Evolutionary conservation across 2,888 invertebrate species (phyloP).

Genomic region (Allolobophora icterica): DNA sequence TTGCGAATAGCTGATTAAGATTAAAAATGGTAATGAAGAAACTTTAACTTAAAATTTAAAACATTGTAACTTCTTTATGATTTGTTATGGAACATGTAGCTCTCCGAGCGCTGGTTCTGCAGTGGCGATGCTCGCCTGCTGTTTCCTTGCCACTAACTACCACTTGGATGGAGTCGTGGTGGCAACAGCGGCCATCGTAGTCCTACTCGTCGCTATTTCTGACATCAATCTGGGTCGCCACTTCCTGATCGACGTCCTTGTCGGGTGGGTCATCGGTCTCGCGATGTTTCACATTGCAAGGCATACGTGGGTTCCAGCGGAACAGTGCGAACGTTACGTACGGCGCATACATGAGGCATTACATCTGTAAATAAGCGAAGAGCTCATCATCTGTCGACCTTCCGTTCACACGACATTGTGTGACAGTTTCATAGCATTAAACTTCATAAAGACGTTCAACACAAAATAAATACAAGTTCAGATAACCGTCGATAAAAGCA

Average conservation of each 20-base stretch:
- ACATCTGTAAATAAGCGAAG: background rate
- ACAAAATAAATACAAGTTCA: background rate
- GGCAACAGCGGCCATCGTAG: background rate
- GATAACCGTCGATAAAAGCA: background rate
- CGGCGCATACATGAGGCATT: background rate
- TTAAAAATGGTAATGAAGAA: too few relatives aligned
- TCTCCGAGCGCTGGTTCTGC: background rate
- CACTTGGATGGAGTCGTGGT: background rate
- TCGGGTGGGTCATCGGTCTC: background rate
- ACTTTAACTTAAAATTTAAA: too few relatives aligned
- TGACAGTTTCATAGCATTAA: background rate
- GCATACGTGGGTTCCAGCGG: background rate
- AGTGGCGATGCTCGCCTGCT: background rate
- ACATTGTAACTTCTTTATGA: too few relatives aligned
- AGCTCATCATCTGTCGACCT: background rate
- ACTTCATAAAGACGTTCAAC: slow-evolving; percentile 17
- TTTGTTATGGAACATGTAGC: too few relatives aligned
- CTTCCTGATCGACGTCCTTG: background rate
- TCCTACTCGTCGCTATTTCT: background rate
- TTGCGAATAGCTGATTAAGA: too few relatives aligned
- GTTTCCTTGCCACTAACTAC: background rate
- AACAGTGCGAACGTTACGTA: background rate
- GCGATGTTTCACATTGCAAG: background rate
- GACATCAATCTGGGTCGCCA: background rate
- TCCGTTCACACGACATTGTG: background rate